Base-by-base conservation (phyloP, 2,113 vertebrate genomes). In the Charadrius vociferus region DNA sequence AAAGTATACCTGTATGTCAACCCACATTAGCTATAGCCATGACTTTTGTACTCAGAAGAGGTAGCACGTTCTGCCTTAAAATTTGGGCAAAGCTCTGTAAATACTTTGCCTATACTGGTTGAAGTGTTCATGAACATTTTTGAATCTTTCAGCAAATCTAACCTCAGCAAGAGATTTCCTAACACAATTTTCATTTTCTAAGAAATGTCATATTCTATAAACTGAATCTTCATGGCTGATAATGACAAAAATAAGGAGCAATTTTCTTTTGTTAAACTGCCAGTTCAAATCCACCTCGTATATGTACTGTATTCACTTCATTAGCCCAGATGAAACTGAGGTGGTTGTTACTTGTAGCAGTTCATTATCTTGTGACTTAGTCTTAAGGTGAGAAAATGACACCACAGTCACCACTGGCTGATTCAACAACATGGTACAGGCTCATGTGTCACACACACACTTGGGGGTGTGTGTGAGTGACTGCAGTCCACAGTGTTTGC, bases 401-500 rank as follows among this genome's bases (percentile, higher is more conserved):
- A 30, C 21, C 9, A 7, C 1, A 1, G 22, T 36, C 37, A 75
- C 21, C 43, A 37, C 2, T 63, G 50, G 6, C 9, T 19, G 37
- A 37, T 36, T 70, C 43, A 43, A 47, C 6, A 50, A 22, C 7
- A 49, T 20, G 17, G 26, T 21, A 78, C 27, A 55, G 32, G 18
- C 12, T 52, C 4, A 14, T 21, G 5, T 32, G 29, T n/a, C n/a
- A n/a, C n/a, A n/a, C n/a, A n/a, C n/a, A n/a, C n/a, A n/a, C 6
- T 17, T 43, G 26, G 12, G 15, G 10, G 5, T 41, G 39, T 41
- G 39, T 41, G 4, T 3, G 9, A 26, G 8, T 47, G 16, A 36
- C 4, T 37, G 7, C 14, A 78, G n/a, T 39, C 1, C 6, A 55
- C 0, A 7, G 2, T 34, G 18, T 55, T 39, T 68, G 1, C 4